These are phyloP conservation scores for Lerema accius DNA, from an alignment of 1,140 invertebrate genomes.

Conservation along the genomic window DNA sequence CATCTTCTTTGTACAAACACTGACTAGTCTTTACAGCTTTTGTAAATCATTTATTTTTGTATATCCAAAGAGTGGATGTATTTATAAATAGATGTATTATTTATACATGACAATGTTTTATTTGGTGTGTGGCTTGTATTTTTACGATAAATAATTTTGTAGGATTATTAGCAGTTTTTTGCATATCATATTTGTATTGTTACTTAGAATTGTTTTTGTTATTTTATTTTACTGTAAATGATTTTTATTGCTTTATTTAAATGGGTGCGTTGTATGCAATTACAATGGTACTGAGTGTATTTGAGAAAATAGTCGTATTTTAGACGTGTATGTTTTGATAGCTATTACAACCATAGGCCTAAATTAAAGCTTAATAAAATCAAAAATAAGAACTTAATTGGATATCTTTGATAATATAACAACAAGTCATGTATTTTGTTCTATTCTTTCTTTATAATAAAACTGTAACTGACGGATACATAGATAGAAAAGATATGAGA, in stretches of 20 bases:
- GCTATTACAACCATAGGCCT: no score
- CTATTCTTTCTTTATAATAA: no score
- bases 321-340: no score
- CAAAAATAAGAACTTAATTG: no score
- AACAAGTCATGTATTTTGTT: no score
- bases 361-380: no score
- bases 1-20: conserved; percentile 36
- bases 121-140: conserved; percentile 10
- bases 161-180: conserved; percentile 25
- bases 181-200: conserved; percentile 42
- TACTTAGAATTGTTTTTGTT: conserved; percentile 41
- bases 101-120: conserved; percentile 35
- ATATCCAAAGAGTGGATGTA: conserved; percentile 23
- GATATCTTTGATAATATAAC: no score
- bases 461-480: no score
- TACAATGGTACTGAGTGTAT: no score
- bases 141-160: conserved; percentile 26
- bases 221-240: conserved; percentile 25
- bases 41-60: conserved; percentile 34
- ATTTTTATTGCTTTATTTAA: not conserved
- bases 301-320: no score
- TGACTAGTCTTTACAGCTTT: conserved; percentile 39
- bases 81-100: conserved; percentile 23
- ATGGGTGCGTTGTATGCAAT: not conserved
- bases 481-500: no score